Conservation (phyloP, 2,113 vertebrate genomes). For the Solea solea region DNA sequence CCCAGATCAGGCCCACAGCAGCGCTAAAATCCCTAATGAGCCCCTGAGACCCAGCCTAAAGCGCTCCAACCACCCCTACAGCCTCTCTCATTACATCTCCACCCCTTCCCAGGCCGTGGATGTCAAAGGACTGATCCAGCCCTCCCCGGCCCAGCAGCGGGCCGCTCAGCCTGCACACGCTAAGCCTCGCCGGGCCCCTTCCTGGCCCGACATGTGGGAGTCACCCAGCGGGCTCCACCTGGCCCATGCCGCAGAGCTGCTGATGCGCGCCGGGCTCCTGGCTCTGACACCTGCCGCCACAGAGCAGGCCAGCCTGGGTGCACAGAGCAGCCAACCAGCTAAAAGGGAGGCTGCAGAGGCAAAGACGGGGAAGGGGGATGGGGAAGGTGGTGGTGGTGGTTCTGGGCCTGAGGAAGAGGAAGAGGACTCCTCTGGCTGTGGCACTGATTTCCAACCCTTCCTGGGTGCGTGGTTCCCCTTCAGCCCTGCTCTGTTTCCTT, state of each 20-base stretch:
- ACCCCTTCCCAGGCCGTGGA: conserved; percentile 78
- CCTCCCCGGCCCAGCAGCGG: conserved; percentile 88
- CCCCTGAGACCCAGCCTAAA: conserved; percentile 97
- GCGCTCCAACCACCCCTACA: conserved; percentile 87
- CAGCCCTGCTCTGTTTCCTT: conserved; percentile 96
- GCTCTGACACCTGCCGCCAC: conserved; percentile 73
- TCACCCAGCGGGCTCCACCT: conserved; percentile 94
- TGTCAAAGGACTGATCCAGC: conserved; percentile 90
- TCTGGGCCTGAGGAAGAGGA: conserved; percentile 80
- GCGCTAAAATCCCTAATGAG: conserved; percentile 95
- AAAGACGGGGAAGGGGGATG: conserved; percentile 83
- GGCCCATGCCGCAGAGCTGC: conserved; percentile 94
- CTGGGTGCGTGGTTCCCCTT: conserved; percentile 90
- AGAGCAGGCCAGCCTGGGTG: conserved; percentile 68
- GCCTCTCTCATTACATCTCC: conserved; percentile 90
- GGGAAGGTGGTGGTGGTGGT: conserved; percentile 85
- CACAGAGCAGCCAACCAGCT: conserved; percentile 65
- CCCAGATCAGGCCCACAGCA: conserved; percentile 90
- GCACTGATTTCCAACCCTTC: conserved; percentile 95
- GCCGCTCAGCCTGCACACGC: conserved; percentile 75
- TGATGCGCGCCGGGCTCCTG: conserved; percentile 94
- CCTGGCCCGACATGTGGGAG: conserved; percentile 90
- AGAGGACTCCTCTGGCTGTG: conserved; percentile 89
- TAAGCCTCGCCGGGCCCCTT: conserved; percentile 91
- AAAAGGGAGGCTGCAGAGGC: conserved; percentile 59